phyloP scores from a whole-genome alignment of 2,797 vertebrate species.

The Coranthus polyacanthus region DNA sequence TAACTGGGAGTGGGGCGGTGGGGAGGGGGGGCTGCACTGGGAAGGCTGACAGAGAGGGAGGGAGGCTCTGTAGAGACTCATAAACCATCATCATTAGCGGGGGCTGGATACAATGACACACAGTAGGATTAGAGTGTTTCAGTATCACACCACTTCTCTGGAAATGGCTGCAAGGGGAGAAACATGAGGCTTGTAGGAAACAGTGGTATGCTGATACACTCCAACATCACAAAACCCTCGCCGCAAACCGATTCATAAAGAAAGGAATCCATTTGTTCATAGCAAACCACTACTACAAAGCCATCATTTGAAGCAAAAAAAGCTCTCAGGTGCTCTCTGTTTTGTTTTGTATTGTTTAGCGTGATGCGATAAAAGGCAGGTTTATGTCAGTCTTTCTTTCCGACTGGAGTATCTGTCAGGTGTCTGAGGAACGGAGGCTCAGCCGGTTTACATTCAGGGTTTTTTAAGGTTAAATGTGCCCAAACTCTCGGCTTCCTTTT shows the following conservation, averaged over 20 bases:
- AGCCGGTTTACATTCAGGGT: background rate
- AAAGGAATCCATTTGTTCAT: constrained; percentile 52
- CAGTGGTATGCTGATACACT: constrained; percentile 60
- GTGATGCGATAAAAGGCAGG: constrained; percentile 6
- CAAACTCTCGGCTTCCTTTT: constrained; percentile 11
- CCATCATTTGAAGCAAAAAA: constrained; percentile 37
- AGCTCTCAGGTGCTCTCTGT: constrained; percentile 42
- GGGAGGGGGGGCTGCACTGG: constrained; percentile 21
- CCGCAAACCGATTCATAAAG: constrained; percentile 37
- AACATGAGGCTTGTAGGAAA: constrained; percentile 61
- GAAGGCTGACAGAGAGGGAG: constrained; percentile 28
- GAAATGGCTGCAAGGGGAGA: constrained; percentile 73
- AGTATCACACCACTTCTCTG: constrained; percentile 72
- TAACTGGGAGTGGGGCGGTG: constrained; percentile 72
- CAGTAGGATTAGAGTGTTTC: constrained; percentile 74
- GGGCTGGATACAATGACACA: constrained; percentile 78
- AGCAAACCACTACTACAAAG: constrained; percentile 47
- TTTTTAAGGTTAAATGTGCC: constrained; percentile 38
- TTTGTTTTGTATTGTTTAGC: constrained; percentile 17
- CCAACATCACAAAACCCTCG: constrained; percentile 46
- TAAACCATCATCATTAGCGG: constrained; percentile 81
- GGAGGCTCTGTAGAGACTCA: constrained; percentile 74
- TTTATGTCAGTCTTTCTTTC: too few relatives aligned
- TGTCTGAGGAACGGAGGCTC: constrained; percentile 26
- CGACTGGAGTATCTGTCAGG: constrained; percentile 15